phyloP scores from a whole-genome alignment of 2,888 invertebrate genomes.

The Erynnis tages region DNA sequence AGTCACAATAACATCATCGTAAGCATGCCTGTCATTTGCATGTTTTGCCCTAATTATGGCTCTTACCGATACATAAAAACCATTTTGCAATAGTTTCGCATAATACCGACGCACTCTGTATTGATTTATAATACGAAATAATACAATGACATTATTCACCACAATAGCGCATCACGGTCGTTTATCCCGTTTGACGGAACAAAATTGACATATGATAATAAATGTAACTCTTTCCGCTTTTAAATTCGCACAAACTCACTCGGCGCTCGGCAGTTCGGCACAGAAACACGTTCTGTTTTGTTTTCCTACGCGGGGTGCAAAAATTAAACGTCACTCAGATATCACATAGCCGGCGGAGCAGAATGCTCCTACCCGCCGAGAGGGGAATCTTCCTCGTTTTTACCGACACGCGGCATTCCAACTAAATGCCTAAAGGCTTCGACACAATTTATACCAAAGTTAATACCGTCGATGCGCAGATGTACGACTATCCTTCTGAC shows the following conservation, averaged over 20 bases:
- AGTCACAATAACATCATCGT: slow-evolving; percentile 6
- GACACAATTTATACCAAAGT: slow-evolving; percentile 62
- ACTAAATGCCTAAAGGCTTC: slow-evolving; percentile 49
- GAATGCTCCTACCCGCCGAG: slow-evolving; percentile 46
- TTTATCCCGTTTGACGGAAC: slow-evolving; percentile 31
- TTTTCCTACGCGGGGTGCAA: slow-evolving; percentile 45
- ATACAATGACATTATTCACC: not conserved
- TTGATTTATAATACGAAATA: slow-evolving; percentile 8
- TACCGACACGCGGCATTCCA: slow-evolving; percentile 39
- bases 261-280: slow-evolving; percentile 1
- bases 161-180: slow-evolving; percentile 8
- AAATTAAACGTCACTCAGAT: slow-evolving; percentile 70
- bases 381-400: slow-evolving; percentile 54
- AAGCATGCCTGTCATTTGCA: slow-evolving; percentile 7
- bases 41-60: slow-evolving; percentile 1
- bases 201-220: slow-evolving; percentile 29
- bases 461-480: slow-evolving; percentile 44
- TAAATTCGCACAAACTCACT: slow-evolving; percentile 15
- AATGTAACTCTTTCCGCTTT: slow-evolving; percentile 29
- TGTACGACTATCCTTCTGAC: slow-evolving; percentile 1
- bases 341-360: slow-evolving; percentile 61
- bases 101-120: not conserved
- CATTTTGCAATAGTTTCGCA: slow-evolving; percentile 6
- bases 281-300: slow-evolving; percentile 18
- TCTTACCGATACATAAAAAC: slow-evolving; percentile 4